phyloP scores from a whole-genome alignment of 1,140 invertebrate species.

The Lucilia cuprina region DNA sequence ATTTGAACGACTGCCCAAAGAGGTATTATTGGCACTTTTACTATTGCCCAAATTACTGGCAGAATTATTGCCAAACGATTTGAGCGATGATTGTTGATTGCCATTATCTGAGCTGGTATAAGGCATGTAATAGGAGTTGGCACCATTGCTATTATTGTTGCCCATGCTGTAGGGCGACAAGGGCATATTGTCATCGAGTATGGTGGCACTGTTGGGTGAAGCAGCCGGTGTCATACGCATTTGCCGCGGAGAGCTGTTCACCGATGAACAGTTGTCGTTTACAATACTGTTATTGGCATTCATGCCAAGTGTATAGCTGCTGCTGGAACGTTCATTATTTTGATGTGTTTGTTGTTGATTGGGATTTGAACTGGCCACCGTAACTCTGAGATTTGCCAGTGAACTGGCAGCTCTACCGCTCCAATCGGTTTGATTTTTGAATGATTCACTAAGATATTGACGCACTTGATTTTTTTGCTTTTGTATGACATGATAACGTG shows the following conservation, averaged over 20 bases:
- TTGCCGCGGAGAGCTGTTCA: constrained; percentile 14
- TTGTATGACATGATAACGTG: constrained; percentile 88
- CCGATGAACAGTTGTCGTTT: constrained; percentile 40
- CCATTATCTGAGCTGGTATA: neutral
- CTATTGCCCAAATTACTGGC: neutral
- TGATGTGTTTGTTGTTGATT: constrained; percentile 9
- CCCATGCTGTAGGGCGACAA: constrained; percentile 34
- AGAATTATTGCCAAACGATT: neutral
- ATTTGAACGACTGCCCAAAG: constrained; percentile 14
- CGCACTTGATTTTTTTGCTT: constrained; percentile 88
- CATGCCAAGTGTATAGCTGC: constrained; percentile 57
- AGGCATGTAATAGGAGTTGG: neutral
- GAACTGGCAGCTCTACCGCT: neutral
- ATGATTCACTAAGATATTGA: constrained; percentile 82
- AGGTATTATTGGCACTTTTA: constrained; percentile 18
- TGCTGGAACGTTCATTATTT: constrained; percentile 2
- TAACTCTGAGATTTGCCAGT: constrained; percentile 37
- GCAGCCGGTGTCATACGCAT: constrained; percentile 24
- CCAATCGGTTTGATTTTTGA: constrained; percentile 64
- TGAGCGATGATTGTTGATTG: neutral
- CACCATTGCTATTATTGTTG: constrained; percentile 12
- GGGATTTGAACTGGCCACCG: constrained; percentile 42
- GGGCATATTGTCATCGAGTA: constrained; percentile 36
- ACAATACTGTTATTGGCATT: constrained; percentile 59
- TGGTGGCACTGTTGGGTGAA: constrained; percentile 11